phyloP scores from a whole-genome alignment of 2,888 invertebrate genomes.

The Ochropleura leucogaster region DNA sequence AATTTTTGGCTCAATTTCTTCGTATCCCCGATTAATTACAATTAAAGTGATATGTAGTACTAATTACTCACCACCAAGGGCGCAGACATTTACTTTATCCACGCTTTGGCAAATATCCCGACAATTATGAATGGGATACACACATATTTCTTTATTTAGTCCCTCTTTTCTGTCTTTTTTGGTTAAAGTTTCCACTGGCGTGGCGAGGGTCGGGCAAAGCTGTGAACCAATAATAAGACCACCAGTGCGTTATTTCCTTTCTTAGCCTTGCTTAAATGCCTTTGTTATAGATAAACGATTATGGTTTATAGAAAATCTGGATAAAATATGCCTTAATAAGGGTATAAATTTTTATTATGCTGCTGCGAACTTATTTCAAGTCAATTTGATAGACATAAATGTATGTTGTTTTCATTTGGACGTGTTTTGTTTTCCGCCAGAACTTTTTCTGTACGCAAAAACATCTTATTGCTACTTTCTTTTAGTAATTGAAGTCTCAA shows the following conservation, averaged over 20 bases:
- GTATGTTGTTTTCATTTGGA: no score
- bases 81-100: constrained; percentile 10
- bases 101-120: constrained; percentile 40
- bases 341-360: no score
- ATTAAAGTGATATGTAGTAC: constrained; percentile 21
- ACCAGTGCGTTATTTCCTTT: neutral
- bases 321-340: no score
- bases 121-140: constrained; percentile 10
- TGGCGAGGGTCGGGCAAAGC: no score
- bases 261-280: neutral
- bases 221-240: neutral
- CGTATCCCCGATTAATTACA: constrained; percentile 28
- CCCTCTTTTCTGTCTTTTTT: neutral
- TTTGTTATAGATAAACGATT: no score
- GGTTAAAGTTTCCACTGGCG: neutral
- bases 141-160: constrained; percentile 14
- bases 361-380: no score
- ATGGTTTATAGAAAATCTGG: no score
- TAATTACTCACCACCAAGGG: constrained; percentile 32
- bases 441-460: no score
- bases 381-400: no score
- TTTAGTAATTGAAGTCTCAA: no score
- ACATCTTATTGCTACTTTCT: no score
- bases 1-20: constrained; percentile 37
- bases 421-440: no score